Evolutionary conservation across 1,140 invertebrate species (phyloP).

Genomic region (Laupala kohalensis): DNA sequence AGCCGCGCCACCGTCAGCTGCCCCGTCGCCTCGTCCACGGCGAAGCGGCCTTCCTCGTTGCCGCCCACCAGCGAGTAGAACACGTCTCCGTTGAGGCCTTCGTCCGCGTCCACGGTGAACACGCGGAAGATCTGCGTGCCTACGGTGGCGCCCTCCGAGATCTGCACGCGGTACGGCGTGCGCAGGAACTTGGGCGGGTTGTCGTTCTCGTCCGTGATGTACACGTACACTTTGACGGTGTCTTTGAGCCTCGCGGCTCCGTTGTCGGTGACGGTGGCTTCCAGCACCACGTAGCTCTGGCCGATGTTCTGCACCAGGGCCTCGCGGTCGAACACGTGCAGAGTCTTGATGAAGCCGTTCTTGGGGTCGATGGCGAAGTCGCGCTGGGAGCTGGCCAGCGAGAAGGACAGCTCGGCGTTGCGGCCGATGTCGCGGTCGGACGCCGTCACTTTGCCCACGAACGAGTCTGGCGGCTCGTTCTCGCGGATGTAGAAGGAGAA

Average conservation of each 20-base stretch:
- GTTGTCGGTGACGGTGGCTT: constrained; percentile 78
- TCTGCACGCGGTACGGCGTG: constrained; percentile 67
- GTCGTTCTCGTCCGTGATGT: constrained; percentile 84
- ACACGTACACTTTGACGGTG: constrained; percentile 78
- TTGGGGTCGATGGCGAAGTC: constrained; percentile 80
- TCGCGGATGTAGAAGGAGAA: constrained; percentile 76
- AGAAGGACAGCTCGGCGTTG: constrained; percentile 84
- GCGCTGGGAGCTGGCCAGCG: constrained; percentile 55
- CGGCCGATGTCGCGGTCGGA: constrained; percentile 79
- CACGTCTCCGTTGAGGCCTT: constrained; percentile 80
- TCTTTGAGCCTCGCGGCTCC: constrained; percentile 65
- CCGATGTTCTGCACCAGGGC: constrained; percentile 59
- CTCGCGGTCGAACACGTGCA: constrained; percentile 76
- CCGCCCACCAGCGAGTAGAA: constrained; percentile 70
- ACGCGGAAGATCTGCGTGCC: constrained; percentile 72
- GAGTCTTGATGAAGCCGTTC: constrained; percentile 83
- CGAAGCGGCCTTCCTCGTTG: constrained; percentile 67
- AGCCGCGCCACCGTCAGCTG: constrained; percentile 61
- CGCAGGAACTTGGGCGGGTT: constrained; percentile 75
- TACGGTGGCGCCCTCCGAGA: constrained; percentile 65
- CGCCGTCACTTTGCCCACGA: constrained; percentile 78
- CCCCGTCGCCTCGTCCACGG: constrained; percentile 75
- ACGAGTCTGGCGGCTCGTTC: constrained; percentile 76
- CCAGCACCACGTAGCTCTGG: constrained; percentile 62
- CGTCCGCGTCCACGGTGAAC: constrained; percentile 75